A percentile compares a stretch with the other conserved stretches of the same genome.
Conservation (phyloP, 2,888 invertebrate genomes). For the Baccha elongata region DNA sequence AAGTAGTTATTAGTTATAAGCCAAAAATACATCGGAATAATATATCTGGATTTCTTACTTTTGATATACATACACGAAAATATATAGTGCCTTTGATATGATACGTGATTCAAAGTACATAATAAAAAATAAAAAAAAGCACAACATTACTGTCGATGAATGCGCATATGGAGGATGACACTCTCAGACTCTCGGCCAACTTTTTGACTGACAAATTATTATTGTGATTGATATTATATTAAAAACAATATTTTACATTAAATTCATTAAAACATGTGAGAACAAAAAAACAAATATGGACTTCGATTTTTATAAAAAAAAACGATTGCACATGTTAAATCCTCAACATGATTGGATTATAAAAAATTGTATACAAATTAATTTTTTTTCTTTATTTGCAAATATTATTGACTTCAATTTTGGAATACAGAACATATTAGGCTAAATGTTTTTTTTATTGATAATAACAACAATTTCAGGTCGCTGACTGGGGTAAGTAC, state of each 20-base stretch:
- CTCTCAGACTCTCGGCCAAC: slow-evolving; percentile 80
- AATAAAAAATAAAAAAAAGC: slow-evolving; percentile 31
- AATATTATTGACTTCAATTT: slow-evolving; percentile 42
- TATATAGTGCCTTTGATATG: slow-evolving; percentile 71
- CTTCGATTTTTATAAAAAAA: slow-evolving; percentile 81
- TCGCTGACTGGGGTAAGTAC: slow-evolving; percentile 64
- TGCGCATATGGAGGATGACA: slow-evolving; percentile 65
- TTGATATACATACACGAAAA: slow-evolving; percentile 69
- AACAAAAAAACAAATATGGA: slow-evolving; percentile 82
- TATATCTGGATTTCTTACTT: slow-evolving; percentile 52
- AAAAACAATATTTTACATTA: slow-evolving; percentile 40
- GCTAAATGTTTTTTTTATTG: slow-evolving; percentile 8
- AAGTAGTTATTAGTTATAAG: slow-evolving; percentile 67
- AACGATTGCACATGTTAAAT: slow-evolving; percentile 44
- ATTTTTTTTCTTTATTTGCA: slow-evolving; percentile 65
- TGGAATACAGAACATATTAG: slow-evolving; percentile 52
- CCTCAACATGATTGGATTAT: slow-evolving; percentile 60
- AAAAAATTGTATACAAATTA: slow-evolving; percentile 41
- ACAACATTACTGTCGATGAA: slow-evolving; percentile 52
- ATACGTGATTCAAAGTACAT: slow-evolving; percentile 51
- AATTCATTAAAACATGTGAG: slow-evolving; percentile 77
- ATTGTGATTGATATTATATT: slow-evolving; percentile 70
- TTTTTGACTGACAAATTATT: slow-evolving; percentile 82
- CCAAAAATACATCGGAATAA: slow-evolving; percentile 58
- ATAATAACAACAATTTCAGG: slow-evolving; percentile 50